phyloP scores from a whole-genome alignment of 2,888 invertebrate genomes.

The Rambutsinella grinnellia region DNA sequence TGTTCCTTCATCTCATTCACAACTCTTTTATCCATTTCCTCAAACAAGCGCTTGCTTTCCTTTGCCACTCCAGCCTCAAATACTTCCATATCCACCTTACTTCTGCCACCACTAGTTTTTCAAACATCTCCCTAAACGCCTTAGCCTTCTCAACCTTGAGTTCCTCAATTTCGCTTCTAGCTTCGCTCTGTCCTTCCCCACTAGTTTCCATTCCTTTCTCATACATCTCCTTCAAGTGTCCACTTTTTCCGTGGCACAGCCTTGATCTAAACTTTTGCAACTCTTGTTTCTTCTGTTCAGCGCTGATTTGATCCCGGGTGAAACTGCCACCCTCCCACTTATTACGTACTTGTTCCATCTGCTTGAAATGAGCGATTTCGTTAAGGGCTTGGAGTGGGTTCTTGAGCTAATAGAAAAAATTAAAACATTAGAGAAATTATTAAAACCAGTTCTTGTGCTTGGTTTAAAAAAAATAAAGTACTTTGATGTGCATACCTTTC shows the following conservation, averaged over 20 bases:
- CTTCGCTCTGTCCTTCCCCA: constrained; percentile 63
- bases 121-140: constrained; percentile 77
- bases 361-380: constrained; percentile 53
- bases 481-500: constrained; percentile 42
- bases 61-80: constrained; percentile 80
- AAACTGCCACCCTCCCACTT: constrained; percentile 78
- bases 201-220: constrained; percentile 81
- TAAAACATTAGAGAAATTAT: neutral
- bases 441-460: too few species aligned
- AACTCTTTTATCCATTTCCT: constrained; percentile 57
- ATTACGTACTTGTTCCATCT: constrained; percentile 57
- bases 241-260: constrained; percentile 83
- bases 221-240: constrained; percentile 91
- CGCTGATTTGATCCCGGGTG: constrained; percentile 73
- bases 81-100: constrained; percentile 73
- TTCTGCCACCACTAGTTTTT: constrained; percentile 70
- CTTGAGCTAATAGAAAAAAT: constrained; percentile 34
- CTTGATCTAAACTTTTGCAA: constrained; percentile 78
- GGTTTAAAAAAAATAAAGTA: too few species aligned
- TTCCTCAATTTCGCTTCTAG: constrained; percentile 25
- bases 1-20: constrained; percentile 9
- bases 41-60: constrained; percentile 54
- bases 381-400: constrained; percentile 47
- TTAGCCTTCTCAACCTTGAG: constrained; percentile 15
- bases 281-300: constrained; percentile 89